Conservation (phyloP, 2,797 vertebrate species). For the Tenualosa ilisha region DNA sequence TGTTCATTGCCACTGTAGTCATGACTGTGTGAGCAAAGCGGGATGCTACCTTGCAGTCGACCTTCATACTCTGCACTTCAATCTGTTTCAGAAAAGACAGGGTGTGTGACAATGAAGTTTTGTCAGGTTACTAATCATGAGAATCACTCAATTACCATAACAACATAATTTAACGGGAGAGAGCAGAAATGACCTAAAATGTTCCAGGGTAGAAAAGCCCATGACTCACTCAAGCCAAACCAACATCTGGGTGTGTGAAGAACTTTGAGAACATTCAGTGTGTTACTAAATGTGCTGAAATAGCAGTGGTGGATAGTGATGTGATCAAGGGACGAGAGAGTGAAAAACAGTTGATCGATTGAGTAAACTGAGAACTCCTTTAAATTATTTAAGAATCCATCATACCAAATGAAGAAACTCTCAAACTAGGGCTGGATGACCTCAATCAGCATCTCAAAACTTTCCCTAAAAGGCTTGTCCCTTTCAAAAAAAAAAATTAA, state of each 20-base stretch:
- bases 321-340: not conserved
- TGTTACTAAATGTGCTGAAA: not conserved
- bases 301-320: not conserved
- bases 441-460: not conserved
- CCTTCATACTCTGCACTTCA: slow-evolving; percentile 75
- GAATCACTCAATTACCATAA: not conserved
- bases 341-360: not conserved
- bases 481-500: not conserved
- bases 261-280: slow-evolving; percentile 12
- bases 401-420: not conserved
- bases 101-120: not conserved
- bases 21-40: slow-evolving; percentile 87
- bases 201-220: not conserved
- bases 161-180: not conserved
- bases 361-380: not conserved
- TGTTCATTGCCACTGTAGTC: slow-evolving; percentile 83
- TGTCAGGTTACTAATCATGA: not conserved
- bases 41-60: slow-evolving; percentile 84
- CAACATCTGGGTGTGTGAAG: slow-evolving; percentile 14
- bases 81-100: slow-evolving; percentile 55
- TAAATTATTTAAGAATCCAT: not conserved
- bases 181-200: slow-evolving; percentile 1
- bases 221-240: slow-evolving; percentile 12
- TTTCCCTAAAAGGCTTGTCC: not conserved
- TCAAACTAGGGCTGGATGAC: not conserved